Base-by-base conservation (phyloP, 2,113 vertebrate genomes). In the Saiga tatarica region DNA sequence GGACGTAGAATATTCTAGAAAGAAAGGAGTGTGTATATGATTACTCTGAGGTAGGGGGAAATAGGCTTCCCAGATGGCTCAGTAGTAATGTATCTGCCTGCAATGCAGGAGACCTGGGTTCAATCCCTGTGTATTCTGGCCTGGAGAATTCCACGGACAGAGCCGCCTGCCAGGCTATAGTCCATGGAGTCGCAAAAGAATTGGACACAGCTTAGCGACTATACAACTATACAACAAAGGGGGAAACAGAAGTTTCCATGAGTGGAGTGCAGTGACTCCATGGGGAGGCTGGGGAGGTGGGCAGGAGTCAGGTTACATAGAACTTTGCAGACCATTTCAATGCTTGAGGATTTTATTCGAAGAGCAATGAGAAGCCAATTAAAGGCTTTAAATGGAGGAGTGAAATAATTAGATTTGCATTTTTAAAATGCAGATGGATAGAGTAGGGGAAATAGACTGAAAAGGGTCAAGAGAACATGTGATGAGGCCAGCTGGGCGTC, bases 321-420 rank as follows among this genome's bases (percentile, higher is more conserved):
- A 25, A 67, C 25, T 82, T 84, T 23, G 5, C 39, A 53, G 42
- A 60, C 53, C 36, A 45, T 60, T 90, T 93, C 47, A 23, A 23
- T 1, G 2, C 67, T 30, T 45, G 59, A 94, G 4, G 36, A 79
- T 95, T 96, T 53, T 94, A 84, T 79, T 96, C 39, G 84, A 30
- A 92, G 84, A 78, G 42, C 85, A 74, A n/a, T 25, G 17, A 25
- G 84, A 84, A 95, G 88, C 59, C 89, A 94, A 62, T 79, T 53
- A 86, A 36, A 91, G 50, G 42, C 39, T 88, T 96, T 85, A 59
- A 79, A 23, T 10, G 50, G 39, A 26, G 7, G n/a, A 76, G 62
- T 60, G 76, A 87, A 82, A 87, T 74, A 62, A 92, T 95, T 89
- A 82, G 47, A 91, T 87, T 92, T 97, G 82, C 23, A 76, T 89